Percentiles rank a stretch among this genome's conserved stretches.
phyloP scores from a whole-genome alignment of 2,113 vertebrate genomes.

The Tenebrosternarchus preto region DNA sequence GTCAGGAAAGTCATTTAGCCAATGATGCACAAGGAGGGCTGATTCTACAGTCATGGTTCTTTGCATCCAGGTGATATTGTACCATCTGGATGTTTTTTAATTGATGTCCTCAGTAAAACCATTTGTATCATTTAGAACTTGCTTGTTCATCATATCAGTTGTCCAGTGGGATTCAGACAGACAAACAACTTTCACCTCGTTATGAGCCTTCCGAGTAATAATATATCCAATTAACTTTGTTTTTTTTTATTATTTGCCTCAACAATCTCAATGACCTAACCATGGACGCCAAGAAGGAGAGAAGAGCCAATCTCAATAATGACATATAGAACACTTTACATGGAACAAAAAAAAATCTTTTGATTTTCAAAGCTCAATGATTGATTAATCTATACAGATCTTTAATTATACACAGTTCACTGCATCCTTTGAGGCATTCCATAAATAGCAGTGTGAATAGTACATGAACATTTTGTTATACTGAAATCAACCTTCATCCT shows the following conservation, averaged over 20 bases:
- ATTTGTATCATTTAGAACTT: conserved; percentile 34
- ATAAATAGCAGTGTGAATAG: background rate
- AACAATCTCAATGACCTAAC: background rate
- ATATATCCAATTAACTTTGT: conserved; percentile 37
- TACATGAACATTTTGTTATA: background rate
- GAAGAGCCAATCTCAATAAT: background rate
- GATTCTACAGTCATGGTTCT: too few species aligned
- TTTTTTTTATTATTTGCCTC: too few species aligned
- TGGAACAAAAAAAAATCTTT: background rate
- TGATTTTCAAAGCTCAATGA: background rate
- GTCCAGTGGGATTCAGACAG: conserved; percentile 39
- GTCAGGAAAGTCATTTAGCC: too few species aligned
- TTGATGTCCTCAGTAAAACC: background rate
- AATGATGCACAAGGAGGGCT: too few species aligned
- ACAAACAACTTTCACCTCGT: conserved; percentile 60
- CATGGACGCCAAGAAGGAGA: background rate
- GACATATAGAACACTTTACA: background rate
- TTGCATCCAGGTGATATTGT: background rate
- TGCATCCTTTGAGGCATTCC: background rate
- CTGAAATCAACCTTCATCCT: background rate
- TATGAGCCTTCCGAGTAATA: conserved; percentile 39
- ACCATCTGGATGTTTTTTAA: background rate
- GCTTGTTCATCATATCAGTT: conserved; percentile 52
- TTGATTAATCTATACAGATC: background rate
- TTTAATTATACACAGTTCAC: background rate